Evolutionary conservation across 2,113 vertebrate species (phyloP).

Genomic region (Pseudopipra pipra): DNA sequence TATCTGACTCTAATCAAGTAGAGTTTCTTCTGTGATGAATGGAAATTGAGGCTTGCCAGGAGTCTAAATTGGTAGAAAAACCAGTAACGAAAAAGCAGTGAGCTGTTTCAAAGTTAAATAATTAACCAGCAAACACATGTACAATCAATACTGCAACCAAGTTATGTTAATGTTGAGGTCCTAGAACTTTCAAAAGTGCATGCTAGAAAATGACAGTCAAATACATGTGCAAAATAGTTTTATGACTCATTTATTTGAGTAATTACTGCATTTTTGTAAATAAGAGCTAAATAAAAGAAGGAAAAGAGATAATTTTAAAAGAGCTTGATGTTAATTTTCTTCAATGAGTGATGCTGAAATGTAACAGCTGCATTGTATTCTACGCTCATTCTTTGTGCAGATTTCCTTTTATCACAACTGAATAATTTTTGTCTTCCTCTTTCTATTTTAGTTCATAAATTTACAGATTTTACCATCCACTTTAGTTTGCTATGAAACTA

Average conservation of each 20-base stretch:
- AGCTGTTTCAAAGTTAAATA: neutral
- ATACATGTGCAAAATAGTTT: neutral
- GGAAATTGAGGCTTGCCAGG: neutral
- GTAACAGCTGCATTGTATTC: slow-evolving; percentile 33
- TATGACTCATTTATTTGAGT: neutral
- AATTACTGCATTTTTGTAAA: neutral
- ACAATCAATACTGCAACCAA: neutral
- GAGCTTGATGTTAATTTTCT: neutral
- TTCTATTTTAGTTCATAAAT: slow-evolving; percentile 11
- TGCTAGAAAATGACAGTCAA: neutral
- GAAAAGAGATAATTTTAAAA: neutral
- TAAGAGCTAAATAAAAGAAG: neutral
- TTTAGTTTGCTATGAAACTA: neutral
- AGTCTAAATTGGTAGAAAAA: neutral
- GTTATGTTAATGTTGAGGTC: neutral
- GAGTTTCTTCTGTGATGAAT: neutral
- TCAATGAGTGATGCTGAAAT: neutral
- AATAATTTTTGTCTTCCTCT: slow-evolving; percentile 24
- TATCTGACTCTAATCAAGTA: neutral
- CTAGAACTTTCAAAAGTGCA: neutral
- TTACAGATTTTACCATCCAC: neutral
- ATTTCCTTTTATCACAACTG: slow-evolving; percentile 24
- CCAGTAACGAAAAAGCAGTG: neutral
- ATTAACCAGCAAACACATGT: neutral
- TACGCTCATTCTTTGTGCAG: neutral